Conservation (phyloP, 2,797 vertebrate species). For the Podarcis lilfordi region DNA sequence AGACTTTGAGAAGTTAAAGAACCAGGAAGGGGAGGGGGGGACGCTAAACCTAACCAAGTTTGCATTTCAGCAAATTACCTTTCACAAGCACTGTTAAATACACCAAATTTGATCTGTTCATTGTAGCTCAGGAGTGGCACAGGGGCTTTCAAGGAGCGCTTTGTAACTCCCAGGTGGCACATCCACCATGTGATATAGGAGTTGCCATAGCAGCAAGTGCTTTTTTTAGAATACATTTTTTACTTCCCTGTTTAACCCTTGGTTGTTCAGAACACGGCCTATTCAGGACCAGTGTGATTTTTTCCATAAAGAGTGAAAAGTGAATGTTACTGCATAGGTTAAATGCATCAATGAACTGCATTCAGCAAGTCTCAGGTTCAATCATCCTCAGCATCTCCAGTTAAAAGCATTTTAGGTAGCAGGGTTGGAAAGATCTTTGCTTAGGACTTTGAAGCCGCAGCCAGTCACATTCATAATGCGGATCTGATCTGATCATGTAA, state of each 20-base stretch:
- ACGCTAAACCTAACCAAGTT: slow-evolving; percentile 31
- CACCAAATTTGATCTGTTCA: slow-evolving; percentile 58
- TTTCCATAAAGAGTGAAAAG: not conserved
- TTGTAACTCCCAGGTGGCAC: slow-evolving; percentile 64
- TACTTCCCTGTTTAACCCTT: slow-evolving; percentile 67
- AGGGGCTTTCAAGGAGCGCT: slow-evolving; percentile 65
- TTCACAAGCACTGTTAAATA: slow-evolving; percentile 44
- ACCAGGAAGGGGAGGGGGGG: slow-evolving; percentile 16
- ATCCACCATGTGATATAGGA: slow-evolving; percentile 48
- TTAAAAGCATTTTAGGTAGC: not conserved
- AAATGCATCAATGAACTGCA: not conserved
- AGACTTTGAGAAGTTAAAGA: slow-evolving; percentile 47
- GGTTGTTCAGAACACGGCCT: slow-evolving; percentile 18
- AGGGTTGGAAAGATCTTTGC: not conserved
- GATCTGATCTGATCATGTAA: not conserved
- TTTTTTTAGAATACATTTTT: slow-evolving; percentile 65
- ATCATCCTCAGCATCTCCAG: not conserved
- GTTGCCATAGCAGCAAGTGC: slow-evolving; percentile 61
- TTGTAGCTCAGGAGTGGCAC: slow-evolving; percentile 49
- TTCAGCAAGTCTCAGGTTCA: not conserved
- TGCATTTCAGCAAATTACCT: slow-evolving; percentile 27
- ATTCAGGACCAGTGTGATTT: not conserved
- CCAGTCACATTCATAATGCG: not conserved
- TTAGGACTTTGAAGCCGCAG: not conserved
- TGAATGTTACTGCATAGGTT: not conserved